Base-by-base conservation (phyloP, 2,888 invertebrate species). In the Zaprionus bogoriensis region DNA sequence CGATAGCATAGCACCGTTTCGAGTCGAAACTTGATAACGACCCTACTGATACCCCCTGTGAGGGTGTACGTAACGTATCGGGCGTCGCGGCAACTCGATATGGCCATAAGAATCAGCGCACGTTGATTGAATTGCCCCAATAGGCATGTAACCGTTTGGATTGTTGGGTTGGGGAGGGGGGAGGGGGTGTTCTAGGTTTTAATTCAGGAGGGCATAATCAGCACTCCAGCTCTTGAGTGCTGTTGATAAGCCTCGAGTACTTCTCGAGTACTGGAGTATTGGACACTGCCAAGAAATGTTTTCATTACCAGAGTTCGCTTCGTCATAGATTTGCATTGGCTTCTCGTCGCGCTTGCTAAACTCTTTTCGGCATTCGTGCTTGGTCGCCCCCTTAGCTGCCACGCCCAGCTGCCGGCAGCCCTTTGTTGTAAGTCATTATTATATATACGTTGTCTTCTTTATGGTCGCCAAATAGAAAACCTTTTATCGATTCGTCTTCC, bases 401-500 rank as follows among this genome's bases (percentile, higher is more conserved):
- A n/a, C n/a, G n/a, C n/a, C n/a, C n/a, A n/a, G n/a, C 50, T 4
- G 10, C 23, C 19, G 10, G 12, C 10, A 6, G 12, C 2, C 14
- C 10, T 30, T 27, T 46, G 12, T 12, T 38, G 12, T 12, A 22
- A 12, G 28, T 42, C 28, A 36, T 50, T 30, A 58, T 36, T 50
- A 38, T 58, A 39, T 27, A 2, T 1, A 42, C 12, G 32, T 54
- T 61, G 61, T 28, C 30, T 45, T 50, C 22, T 38, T 57, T 41
- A 41, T 30, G 55, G 44, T 48, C 45, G 50, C 41, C 45, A 32
- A 60, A 70, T 65, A 50, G 65, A 50, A 53, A 44, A 70, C 42
- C 50, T 57, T 66, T 53, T 70, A 70, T 70, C 66, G 70, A 70
- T 70, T 70, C 32, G 30, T 57, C 50, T 32, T 27, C 57, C 66